phyloP scores from a whole-genome alignment of 1,140 invertebrate genomes.

The Trichogramma pretiosum region DNA sequence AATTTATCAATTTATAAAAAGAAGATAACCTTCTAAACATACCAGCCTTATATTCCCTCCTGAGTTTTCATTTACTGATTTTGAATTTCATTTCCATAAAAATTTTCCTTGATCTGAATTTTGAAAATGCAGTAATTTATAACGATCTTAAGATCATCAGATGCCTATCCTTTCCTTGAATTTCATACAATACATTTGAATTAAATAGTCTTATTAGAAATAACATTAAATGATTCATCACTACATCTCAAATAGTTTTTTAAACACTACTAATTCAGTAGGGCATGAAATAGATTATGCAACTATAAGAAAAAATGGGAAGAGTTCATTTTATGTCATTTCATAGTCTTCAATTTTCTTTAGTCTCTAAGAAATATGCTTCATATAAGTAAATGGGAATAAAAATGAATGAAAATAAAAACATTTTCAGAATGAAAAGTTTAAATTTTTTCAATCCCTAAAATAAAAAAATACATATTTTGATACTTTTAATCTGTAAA shows the following conservation, averaged over 20 bases:
- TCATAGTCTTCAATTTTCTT: conserved; percentile 40
- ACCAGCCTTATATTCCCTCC: conserved; percentile 45
- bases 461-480: conserved; percentile 32
- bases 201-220: conserved; percentile 23
- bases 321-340: conserved; percentile 37
- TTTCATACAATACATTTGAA: not conserved
- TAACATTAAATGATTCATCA: conserved; percentile 38
- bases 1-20: conserved; percentile 16
- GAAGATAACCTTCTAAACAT: conserved; percentile 44
- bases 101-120: not conserved
- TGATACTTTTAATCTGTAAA: conserved; percentile 39
- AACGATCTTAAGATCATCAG: too few species aligned
- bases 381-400: not conserved
- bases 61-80: conserved; percentile 15
- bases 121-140: too few species aligned
- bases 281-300: too few species aligned
- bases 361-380: conserved; percentile 13
- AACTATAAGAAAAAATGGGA: too few species aligned
- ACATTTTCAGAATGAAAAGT: not conserved
- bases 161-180: conserved; percentile 12
- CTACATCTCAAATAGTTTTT: too few species aligned
- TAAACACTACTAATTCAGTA: too few species aligned
- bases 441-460: too few species aligned
- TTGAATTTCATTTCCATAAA: not conserved
- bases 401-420: conserved; percentile 5